Evolutionary conservation across 2,113 vertebrate genomes (phyloP).

Genomic region (Tinamus guttatus): DNA sequence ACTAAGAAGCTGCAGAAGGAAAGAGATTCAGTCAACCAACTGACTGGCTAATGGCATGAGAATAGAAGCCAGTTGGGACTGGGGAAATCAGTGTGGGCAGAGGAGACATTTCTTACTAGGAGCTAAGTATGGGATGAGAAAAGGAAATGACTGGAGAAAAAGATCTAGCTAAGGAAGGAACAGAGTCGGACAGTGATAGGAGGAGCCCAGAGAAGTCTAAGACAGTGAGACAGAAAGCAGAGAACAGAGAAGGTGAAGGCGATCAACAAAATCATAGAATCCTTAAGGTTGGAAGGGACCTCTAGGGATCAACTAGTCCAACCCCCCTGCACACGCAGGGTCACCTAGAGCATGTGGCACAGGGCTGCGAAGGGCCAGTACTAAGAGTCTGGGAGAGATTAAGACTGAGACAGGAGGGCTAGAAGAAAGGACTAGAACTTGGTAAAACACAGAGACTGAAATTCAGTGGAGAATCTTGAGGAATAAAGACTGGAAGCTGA

Average conservation of each 20-base stretch:
- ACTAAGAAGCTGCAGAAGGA: neutral
- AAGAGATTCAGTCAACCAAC: neutral
- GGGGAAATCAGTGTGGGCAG: neutral
- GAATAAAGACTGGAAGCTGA: neutral
- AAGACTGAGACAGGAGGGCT: neutral
- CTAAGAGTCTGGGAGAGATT: neutral
- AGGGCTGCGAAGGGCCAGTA: neutral
- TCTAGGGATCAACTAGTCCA: too few species aligned
- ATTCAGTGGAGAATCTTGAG: neutral
- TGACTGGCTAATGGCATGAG: neutral
- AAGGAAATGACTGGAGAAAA: neutral
- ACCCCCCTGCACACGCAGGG: too few species aligned
- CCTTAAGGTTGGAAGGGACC: too few species aligned
- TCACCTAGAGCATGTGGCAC: too few species aligned
- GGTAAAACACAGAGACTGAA: neutral
- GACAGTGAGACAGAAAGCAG: neutral
- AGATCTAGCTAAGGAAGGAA: neutral
- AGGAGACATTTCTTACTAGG: neutral
- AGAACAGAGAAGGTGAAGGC: neutral
- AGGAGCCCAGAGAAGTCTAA: neutral
- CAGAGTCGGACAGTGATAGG: rapidly evolving
- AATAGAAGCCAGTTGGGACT: neutral
- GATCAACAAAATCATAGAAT: neutral
- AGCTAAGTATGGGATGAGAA: neutral
- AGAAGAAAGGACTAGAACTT: neutral